Conservation (phyloP, 1,140 invertebrate genomes). For the Gonatopus flavifemur region DNA sequence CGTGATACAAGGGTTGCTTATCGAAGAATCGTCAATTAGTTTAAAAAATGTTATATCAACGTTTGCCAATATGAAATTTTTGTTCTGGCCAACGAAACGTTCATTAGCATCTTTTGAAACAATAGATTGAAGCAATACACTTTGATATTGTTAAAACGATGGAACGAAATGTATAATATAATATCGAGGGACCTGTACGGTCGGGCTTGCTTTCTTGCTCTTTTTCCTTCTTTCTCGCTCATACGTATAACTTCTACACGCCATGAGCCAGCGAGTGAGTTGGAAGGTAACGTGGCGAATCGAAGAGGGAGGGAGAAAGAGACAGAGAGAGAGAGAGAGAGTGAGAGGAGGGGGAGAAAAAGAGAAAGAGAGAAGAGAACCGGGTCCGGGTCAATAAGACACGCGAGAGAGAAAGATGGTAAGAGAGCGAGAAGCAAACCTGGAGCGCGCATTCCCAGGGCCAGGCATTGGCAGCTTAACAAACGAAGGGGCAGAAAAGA, state of each 20-base stretch:
- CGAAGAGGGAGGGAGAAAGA: constrained; percentile 34
- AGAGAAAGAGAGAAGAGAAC: constrained; percentile 51
- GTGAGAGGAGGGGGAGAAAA: constrained; percentile 54
- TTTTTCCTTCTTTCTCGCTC: constrained; percentile 17
- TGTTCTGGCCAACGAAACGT: no score
- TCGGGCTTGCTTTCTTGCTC: constrained; percentile 21
- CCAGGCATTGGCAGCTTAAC: constrained; percentile 47
- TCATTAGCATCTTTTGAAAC: no score
- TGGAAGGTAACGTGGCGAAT: constrained; percentile 50
- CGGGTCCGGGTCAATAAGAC: constrained; percentile 60
- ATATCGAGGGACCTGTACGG: constrained; percentile 31
- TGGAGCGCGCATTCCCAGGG: constrained; percentile 56
- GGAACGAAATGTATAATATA: constrained; percentile 38
- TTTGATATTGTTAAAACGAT: no score
- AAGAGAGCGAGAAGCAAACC: constrained; percentile 40
- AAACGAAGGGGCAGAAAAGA: constrained; percentile 30
- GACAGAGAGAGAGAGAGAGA: constrained; percentile 50
- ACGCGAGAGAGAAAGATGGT: constrained; percentile 41
- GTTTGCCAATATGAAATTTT: no score
- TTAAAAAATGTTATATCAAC: no score
- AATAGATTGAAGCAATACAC: no score
- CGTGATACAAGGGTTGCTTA: no score
- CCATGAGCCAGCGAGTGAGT: constrained; percentile 31
- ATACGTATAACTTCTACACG: constrained; percentile 19
- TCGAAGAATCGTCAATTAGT: no score